Percentiles rank a stretch among this genome's conserved stretches.
phyloP scores from a whole-genome alignment of 2,797 vertebrate genomes.

The Chrysocyon brachyurus region DNA sequence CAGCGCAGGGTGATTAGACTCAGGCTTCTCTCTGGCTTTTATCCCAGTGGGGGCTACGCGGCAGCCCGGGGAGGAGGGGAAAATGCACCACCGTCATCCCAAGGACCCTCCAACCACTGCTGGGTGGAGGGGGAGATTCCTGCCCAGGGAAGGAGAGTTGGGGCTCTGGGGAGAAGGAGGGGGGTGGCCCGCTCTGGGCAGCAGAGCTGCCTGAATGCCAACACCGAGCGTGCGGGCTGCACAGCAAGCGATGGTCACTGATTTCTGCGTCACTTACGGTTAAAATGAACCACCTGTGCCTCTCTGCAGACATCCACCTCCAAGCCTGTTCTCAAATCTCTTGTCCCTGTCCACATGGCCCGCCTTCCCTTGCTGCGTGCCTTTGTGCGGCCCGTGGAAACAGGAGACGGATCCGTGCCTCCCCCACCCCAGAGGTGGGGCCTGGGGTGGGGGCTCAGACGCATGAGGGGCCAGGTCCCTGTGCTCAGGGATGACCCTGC shows the following conservation, averaged over 20 bases:
- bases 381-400: fast-evolving
- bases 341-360: not conserved
- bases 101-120: fast-evolving
- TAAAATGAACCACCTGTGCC: fast-evolving
- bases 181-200: not conserved
- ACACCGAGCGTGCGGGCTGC: fast-evolving
- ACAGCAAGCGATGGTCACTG: fast-evolving
- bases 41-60: not conserved
- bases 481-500: not conserved
- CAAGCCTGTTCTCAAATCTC: not conserved
- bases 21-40: not conserved
- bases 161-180: not conserved
- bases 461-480: not conserved
- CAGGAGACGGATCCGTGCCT: fast-evolving
- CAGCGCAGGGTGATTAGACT: not conserved
- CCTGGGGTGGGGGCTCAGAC: not conserved
- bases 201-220: fast-evolving
- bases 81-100: not conserved
- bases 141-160: not conserved
- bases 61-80: fast-evolving
- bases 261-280: not conserved
- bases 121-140: too few relatives aligned
- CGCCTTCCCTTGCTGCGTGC: fast-evolving
- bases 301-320: not conserved
- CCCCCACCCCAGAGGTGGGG: not conserved